phyloP scores from a whole-genome alignment of 2,888 invertebrate species.

The Linnaemya tessellans region DNA sequence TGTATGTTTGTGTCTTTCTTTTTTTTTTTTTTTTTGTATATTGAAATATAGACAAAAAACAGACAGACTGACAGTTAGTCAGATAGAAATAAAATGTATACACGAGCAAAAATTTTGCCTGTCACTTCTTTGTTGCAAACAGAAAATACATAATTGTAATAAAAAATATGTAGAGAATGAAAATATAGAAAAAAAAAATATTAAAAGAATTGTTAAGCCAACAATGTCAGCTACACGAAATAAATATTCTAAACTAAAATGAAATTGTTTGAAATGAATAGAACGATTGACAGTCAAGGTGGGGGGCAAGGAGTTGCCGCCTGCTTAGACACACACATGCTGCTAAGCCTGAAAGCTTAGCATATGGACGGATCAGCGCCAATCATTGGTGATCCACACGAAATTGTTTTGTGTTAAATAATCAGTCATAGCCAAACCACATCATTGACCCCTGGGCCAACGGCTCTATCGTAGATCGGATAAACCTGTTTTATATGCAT shows the following conservation, averaged over 20 bases:
- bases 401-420: no score
- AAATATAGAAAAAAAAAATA: background rate
- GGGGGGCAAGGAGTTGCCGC: background rate
- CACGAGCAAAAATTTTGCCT: conserved; percentile 23
- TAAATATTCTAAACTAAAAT: conserved; percentile 15
- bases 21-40: background rate
- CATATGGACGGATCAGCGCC: no score
- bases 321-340: background rate
- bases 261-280: background rate
- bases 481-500: no score
- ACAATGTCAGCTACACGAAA: background rate
- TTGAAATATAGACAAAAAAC: conserved; percentile 16
- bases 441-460: no score
- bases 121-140: conserved; percentile 15
- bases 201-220: conserved; percentile 2
- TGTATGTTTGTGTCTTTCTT: background rate
- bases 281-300: background rate
- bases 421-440: no score
- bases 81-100: conserved; percentile 9
- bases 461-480: no score
- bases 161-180: conserved; percentile 14
- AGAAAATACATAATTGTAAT: conserved; percentile 1
- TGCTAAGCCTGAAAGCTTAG: no score
- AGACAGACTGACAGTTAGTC: conserved; percentile 16
- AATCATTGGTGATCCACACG: no score